Conservation (phyloP, 2,113 vertebrate genomes). For the Engystomops pustulosus region DNA sequence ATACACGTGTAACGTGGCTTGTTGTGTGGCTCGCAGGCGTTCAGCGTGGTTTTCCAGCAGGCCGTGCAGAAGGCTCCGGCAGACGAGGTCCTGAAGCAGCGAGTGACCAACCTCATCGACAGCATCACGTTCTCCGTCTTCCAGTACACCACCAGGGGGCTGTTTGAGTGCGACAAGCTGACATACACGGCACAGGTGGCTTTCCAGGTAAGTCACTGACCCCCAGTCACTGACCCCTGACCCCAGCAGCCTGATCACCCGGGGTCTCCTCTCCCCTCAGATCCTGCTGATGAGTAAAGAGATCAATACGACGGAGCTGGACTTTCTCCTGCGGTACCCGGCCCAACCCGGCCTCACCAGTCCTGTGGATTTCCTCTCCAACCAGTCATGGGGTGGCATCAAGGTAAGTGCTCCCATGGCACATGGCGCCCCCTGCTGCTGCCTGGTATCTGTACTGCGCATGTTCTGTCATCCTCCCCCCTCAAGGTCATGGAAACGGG, state of each 20-base stretch:
- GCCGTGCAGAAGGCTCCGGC: constrained; percentile 82
- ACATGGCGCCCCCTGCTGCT: background rate
- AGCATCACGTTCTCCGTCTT: constrained; percentile 90
- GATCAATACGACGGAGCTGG: constrained; percentile 80
- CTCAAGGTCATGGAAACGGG: constrained; percentile 8
- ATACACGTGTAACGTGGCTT: too few relatives aligned
- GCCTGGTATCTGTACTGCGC: background rate
- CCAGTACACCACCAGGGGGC: constrained; percentile 89
- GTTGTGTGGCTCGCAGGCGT: constrained; percentile 87
- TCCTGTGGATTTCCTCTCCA: constrained; percentile 91
- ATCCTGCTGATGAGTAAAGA: constrained; percentile 89
- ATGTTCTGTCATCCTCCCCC: background rate
- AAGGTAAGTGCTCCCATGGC: constrained; percentile 79
- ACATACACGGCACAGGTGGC: constrained; percentile 89
- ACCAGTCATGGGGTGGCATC: constrained; percentile 90
- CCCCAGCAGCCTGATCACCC: background rate
- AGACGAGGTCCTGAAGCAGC: constrained; percentile 74
- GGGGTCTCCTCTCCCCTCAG: constrained; percentile 68
- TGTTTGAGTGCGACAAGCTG: constrained; percentile 93
- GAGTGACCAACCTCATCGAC: constrained; percentile 85
- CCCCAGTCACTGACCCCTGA: background rate
- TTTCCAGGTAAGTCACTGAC: constrained; percentile 84
- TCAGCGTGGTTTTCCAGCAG: constrained; percentile 89
- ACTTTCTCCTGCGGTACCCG: constrained; percentile 92
- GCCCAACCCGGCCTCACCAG: constrained; percentile 76